Conservation (phyloP, 2,888 invertebrate genomes). For the Cepaea hortensis region DNA sequence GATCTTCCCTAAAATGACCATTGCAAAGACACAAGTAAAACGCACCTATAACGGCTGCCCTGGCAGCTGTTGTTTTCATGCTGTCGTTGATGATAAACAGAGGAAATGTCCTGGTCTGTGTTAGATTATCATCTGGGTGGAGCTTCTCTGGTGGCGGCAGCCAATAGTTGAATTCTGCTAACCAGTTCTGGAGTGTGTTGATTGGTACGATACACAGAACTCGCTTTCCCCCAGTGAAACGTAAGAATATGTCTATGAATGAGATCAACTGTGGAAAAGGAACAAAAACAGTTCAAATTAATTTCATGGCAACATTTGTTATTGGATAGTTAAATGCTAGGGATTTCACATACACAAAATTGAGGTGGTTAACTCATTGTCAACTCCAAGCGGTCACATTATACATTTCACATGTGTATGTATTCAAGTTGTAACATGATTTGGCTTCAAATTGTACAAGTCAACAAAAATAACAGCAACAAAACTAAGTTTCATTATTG, state of each 20-base stretch:
- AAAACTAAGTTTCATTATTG: too few relatives aligned
- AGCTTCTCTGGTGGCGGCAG: constrained; percentile 80
- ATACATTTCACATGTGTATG: too few relatives aligned
- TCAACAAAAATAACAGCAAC: too few relatives aligned
- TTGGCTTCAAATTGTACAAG: too few relatives aligned
- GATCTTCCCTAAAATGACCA: too few relatives aligned
- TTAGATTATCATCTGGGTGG: constrained; percentile 79
- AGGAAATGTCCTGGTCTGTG: constrained; percentile 88
- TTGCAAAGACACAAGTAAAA: constrained; percentile 7
- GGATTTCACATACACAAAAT: background rate
- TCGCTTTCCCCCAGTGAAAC: constrained; percentile 90
- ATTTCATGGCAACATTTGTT: background rate
- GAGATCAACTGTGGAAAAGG: constrained; percentile 83
- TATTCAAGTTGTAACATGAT: too few relatives aligned
- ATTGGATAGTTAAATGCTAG: background rate
- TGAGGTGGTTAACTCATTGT: background rate
- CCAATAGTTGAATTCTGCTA: constrained; percentile 98
- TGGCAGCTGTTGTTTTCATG: constrained; percentile 91
- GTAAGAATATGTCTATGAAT: constrained; percentile 95
- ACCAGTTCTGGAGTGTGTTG: constrained; percentile 98
- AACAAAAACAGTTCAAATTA: background rate
- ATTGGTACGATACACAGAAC: constrained; percentile 98
- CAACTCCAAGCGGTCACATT: too few relatives aligned
- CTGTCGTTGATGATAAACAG: constrained; percentile 94
- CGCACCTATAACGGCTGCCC: constrained; percentile 84